These are phyloP conservation scores for Drosophila flavopinicola DNA, from an alignment of 2,888 invertebrate genomes.

Conservation along the genomic window DNA sequence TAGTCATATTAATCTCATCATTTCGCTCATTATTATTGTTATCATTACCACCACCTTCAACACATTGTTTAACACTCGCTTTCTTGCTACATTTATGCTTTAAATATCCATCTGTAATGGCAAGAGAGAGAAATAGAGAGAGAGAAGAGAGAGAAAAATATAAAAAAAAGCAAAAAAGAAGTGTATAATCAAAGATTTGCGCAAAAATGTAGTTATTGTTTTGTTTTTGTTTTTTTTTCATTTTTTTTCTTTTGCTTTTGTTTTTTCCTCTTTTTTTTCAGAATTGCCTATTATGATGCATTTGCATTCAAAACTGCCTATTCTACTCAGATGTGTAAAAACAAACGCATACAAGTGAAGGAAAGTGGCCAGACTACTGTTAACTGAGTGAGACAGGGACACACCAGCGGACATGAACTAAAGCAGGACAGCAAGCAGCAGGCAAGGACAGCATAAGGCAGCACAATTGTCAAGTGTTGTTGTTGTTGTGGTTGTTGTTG, in stretches of 20 bases:
- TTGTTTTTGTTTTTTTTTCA: slow-evolving; percentile 3
- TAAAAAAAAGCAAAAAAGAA: slow-evolving; percentile 69
- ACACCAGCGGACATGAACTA: slow-evolving; percentile 31
- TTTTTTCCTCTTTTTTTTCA: slow-evolving; percentile 4
- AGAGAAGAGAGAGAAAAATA: slow-evolving; percentile 45
- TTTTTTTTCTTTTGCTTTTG: slow-evolving; percentile 24
- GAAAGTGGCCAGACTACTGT: slow-evolving; percentile 11
- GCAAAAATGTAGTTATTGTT: slow-evolving; percentile 26
- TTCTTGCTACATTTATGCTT: slow-evolving; percentile 75
- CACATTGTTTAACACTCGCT: slow-evolving; percentile 63
- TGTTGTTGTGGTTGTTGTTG: slow-evolving; percentile 22
- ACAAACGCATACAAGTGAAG: slow-evolving; percentile 8
- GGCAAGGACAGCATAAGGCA: slow-evolving; percentile 48
- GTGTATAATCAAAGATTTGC: slow-evolving; percentile 60
- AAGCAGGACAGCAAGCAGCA: slow-evolving; percentile 45
- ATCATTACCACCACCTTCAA: slow-evolving; percentile 41
- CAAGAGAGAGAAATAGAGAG: slow-evolving; percentile 40
- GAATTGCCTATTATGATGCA: slow-evolving; percentile 3
- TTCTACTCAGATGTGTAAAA: slow-evolving; percentile 1
- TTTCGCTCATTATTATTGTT: slow-evolving; percentile 34
- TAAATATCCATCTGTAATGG: slow-evolving; percentile 82
- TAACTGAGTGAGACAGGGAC: slow-evolving; percentile 9
- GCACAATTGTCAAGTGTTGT: slow-evolving; percentile 17
- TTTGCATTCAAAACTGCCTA: slow-evolving; percentile 3
- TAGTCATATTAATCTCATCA: slow-evolving; percentile 36